Base-by-base conservation (phyloP, 1,140 invertebrate species). In the Caerostris darwini region DNA sequence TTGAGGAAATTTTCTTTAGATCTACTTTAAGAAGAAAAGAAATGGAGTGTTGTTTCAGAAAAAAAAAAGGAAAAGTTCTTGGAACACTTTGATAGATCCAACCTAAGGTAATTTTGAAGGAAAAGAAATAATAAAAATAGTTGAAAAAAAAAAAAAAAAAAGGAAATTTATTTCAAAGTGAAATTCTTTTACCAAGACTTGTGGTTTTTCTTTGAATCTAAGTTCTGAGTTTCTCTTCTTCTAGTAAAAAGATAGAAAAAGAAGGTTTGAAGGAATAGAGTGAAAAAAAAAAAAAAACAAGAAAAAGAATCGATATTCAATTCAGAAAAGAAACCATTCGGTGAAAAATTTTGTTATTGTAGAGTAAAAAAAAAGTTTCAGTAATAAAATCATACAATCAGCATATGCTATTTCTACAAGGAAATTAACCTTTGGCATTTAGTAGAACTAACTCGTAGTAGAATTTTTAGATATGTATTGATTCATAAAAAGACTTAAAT, bases 161-260 rank as follows among this genome's bases (percentile, higher is more conserved):
- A 77, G 71, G 34, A 77, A 77, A 77, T 77, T 77, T 77, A 77
- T 77, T 77, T 77, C 71, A 77, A 77, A 53, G 71, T 77, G 34
- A 77, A 34, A 77, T 77, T 77, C 69, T 77, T 50, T 77, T 34
- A 77, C 69, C 19, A 50, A 34, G 69, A 34, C 34, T 50, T 77
- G 69, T 77, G 69, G 71, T 77, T 50, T 77, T 77, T 77, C 71
- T 77, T 77, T 77, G 10, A 50, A 77, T 77, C 71, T 53, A 50
- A 50, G 61, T 64, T 17, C 17, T 3, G 10, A 5, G 17, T 64
- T 50, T 77, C 53, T 50, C 10, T 5, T 5, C 7, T 5, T 77
- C 34, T 8, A 12, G 71, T 77, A 50, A 34, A 77, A 77, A 77
- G 71, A 53, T 12, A 17, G 12, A 34, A 77, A 50, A 12, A 71